Conservation (phyloP, 2,113 vertebrate species). For the Paramisgurnus dabryanus region DNA sequence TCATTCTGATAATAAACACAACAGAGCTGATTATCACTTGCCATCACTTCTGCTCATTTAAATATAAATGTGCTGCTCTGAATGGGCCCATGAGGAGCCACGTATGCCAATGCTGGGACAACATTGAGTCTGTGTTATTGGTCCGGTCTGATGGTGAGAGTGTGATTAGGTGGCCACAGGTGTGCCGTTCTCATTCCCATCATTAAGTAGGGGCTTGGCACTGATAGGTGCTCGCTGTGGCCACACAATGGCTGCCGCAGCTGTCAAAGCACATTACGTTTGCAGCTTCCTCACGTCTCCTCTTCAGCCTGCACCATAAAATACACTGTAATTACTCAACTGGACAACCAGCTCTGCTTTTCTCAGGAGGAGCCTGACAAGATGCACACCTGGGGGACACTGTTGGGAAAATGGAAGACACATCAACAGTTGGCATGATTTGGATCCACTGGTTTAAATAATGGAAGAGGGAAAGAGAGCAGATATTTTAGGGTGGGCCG, state of each 20-base stretch:
- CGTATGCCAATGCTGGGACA: slow-evolving; percentile 38
- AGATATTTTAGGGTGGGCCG: no score
- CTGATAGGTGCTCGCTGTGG: slow-evolving; percentile 31
- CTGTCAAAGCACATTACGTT: slow-evolving; percentile 57
- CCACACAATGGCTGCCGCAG: slow-evolving; percentile 48
- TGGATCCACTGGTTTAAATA: slow-evolving; percentile 42
- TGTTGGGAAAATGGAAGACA: not conserved
- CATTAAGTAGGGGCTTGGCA: slow-evolving; percentile 65
- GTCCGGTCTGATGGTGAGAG: slow-evolving; percentile 37
- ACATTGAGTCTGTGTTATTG: not conserved
- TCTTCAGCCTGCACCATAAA: slow-evolving; percentile 46
- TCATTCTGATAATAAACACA: slow-evolving; percentile 46
- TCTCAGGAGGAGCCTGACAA: slow-evolving; percentile 12
- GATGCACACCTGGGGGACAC: slow-evolving; percentile 10
- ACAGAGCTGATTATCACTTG: slow-evolving; percentile 41
- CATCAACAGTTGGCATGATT: slow-evolving; percentile 40
- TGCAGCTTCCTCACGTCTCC: slow-evolving; percentile 34
- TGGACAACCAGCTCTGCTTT: slow-evolving; percentile 36
- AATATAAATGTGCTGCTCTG: slow-evolving; percentile 43
- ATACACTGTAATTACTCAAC: slow-evolving; percentile 49
- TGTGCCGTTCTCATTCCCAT: slow-evolving; percentile 66
- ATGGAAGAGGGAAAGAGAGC: not conserved
- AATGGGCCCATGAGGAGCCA: slow-evolving; percentile 45
- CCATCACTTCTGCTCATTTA: slow-evolving; percentile 50
- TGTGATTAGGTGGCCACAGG: slow-evolving; percentile 65